Base-by-base conservation (phyloP, 2,888 invertebrate genomes). In the Eupsilia transversa region DNA sequence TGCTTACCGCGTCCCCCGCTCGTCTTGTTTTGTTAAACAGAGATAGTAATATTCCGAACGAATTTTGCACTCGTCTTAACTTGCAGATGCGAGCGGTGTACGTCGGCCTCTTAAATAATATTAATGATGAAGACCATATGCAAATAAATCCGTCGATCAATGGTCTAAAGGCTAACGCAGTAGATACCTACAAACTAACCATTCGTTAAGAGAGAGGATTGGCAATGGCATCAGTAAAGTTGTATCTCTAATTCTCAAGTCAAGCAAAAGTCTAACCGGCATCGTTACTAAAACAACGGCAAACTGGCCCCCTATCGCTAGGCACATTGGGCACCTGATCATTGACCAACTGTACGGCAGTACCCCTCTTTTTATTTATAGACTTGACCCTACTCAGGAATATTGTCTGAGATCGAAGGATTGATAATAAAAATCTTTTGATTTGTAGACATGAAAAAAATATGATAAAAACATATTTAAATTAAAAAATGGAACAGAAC, bases 331-430 rank as follows among this genome's bases (percentile, higher is more conserved):
- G 5, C 17, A 71, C 74, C 67, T 43, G 49, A 68, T 68, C 60
- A 73, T 68, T 41, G 66, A 79, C 33, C 54, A 63, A 69, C 80
- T 68, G 57, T 63, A 68, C 33, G 38, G 46, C 52, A 43, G 80
- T 43, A 84, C 52, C 80, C 67, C 80, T 80, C 64, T 67, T 72
- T 66, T 84, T 84, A 80, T 84, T 84, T 80, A 80, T 84, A 80
- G 80, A 80, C 38, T 64, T 74, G 81, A 68, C 56, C 75, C 33
- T 66, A 46, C 27, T 43, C 46, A 57, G 12, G 14, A 46, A 68
- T 27, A 68, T 52, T 61, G 35, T 60, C 38, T 68, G 27, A 38
- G 67, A 79, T 56, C 14, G 61, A 35, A 33, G n/a, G 46, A 72
- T 71, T 35, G n/a, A 7, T 41, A 12, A 20, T 35, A n/a, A 54